Percentiles rank a stretch among this genome's conserved stretches.
Conservation (phyloP, 2,888 invertebrate genomes). For the Drosophila kuntzei region DNA sequence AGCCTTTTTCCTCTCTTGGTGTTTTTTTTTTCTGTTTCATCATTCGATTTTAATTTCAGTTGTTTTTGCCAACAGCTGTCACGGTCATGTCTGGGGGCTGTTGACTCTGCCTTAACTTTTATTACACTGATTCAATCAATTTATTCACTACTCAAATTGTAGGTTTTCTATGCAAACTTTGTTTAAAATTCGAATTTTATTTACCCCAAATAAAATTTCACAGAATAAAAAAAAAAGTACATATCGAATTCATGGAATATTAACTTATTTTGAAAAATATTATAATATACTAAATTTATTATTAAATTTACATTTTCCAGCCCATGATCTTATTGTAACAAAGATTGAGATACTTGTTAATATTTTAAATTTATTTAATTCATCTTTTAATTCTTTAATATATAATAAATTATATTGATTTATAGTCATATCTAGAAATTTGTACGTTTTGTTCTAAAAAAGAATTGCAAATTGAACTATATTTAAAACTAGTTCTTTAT, state of each 20-base stretch:
- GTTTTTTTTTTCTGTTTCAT: constrained; percentile 19
- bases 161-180: not conserved
- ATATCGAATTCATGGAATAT: too few species aligned
- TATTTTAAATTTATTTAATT: not conserved
- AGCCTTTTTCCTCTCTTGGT: constrained; percentile 19
- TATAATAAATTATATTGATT: not conserved
- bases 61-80: constrained; percentile 60
- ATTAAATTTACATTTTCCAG: too few species aligned
- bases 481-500: too few species aligned
- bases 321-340: too few species aligned
- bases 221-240: too few species aligned
- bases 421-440: too few species aligned
- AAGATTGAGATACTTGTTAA: not conserved
- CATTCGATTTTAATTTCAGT: constrained; percentile 44
- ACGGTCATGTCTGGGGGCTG: constrained; percentile 56
- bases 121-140: constrained; percentile 38
- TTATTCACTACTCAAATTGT: not conserved
- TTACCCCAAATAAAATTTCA: not conserved
- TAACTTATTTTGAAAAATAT: too few species aligned
- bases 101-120: constrained; percentile 33
- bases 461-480: not conserved
- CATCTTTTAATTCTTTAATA: not conserved
- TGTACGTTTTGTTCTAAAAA: not conserved
- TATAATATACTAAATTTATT: too few species aligned
- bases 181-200: too few species aligned